These are phyloP conservation scores for Chrysolophus pictus DNA, from an alignment of 2,797 vertebrate genomes.

Conservation along the genomic window DNA sequence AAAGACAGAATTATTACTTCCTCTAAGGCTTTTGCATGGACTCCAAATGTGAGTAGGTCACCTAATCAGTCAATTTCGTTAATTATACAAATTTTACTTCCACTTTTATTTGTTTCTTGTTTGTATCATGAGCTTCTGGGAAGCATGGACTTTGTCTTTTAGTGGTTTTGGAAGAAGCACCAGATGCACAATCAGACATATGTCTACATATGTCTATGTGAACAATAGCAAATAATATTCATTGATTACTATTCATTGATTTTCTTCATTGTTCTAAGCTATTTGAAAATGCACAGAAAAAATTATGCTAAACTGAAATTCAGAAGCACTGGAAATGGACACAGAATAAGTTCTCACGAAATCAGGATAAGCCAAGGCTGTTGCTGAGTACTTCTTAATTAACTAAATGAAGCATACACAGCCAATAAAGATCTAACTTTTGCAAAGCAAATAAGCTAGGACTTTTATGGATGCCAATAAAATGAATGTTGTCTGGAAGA, in stretches of 20 bases:
- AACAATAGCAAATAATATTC: neutral
- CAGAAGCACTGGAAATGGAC: conserved; percentile 26
- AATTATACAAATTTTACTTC: neutral
- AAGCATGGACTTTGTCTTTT: neutral
- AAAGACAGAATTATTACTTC: neutral
- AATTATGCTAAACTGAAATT: neutral
- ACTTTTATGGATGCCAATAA: conserved; percentile 31
- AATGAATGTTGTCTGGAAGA: conserved; percentile 39
- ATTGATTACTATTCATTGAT: neutral
- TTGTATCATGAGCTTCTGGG: neutral
- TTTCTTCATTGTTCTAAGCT: neutral
- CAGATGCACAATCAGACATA: neutral
- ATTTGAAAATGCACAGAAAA: neutral
- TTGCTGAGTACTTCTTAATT: conserved; percentile 51
- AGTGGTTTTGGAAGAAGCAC: neutral
- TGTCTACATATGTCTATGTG: neutral
- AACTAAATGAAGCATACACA: conserved; percentile 6
- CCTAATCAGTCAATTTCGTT: neutral
- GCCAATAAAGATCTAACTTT: conserved; percentile 35
- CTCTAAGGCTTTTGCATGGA: neutral
- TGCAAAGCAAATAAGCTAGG: conserved; percentile 23
- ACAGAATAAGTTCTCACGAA: conserved; percentile 26
- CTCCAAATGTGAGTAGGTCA: neutral
- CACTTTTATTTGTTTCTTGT: neutral
- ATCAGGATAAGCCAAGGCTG: conserved; percentile 4